Evolutionary conservation across 2,888 invertebrate genomes (phyloP).

Genomic region (Pheosia gnoma): DNA sequence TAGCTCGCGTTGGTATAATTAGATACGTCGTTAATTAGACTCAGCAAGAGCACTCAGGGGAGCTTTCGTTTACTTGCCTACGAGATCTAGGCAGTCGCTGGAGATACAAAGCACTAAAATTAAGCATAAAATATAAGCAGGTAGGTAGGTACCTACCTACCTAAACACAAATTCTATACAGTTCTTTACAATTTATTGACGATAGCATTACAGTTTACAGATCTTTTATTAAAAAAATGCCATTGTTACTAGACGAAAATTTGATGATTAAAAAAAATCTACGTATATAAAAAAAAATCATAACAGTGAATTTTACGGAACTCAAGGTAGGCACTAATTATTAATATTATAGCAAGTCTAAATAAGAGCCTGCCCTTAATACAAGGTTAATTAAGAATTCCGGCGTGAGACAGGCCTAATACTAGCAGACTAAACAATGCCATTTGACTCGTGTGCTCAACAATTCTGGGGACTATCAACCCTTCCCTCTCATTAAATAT

Average conservation of each 20-base stretch:
- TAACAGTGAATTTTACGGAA: no score
- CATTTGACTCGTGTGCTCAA: conserved; percentile 42
- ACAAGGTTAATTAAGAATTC: conserved; percentile 44
- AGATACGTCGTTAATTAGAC: conserved; percentile 80
- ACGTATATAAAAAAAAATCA: no score
- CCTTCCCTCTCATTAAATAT: conserved; percentile 58
- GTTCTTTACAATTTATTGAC: no score
- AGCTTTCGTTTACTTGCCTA: conserved; percentile 56
- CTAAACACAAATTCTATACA: no score
- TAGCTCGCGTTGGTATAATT: conserved; percentile 72
- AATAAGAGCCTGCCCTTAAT: conserved; percentile 33
- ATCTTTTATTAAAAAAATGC: no score
- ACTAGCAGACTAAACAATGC: conserved; percentile 44
- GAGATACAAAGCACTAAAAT: no score
- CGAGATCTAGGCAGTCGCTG: conserved; percentile 31
- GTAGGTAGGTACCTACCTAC: no score
- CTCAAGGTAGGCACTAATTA: no score
- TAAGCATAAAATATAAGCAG: no score
- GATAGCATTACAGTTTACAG: no score
- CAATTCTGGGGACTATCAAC: conserved; percentile 43
- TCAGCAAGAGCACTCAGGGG: conserved; percentile 62
- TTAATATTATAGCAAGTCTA: conserved; percentile 6
- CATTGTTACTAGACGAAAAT: no score
- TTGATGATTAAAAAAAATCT: no score
- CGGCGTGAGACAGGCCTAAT: conserved; percentile 29